phyloP scores from a whole-genome alignment of 1,140 invertebrate species.

The Ditylenchus dipsaci region DNA sequence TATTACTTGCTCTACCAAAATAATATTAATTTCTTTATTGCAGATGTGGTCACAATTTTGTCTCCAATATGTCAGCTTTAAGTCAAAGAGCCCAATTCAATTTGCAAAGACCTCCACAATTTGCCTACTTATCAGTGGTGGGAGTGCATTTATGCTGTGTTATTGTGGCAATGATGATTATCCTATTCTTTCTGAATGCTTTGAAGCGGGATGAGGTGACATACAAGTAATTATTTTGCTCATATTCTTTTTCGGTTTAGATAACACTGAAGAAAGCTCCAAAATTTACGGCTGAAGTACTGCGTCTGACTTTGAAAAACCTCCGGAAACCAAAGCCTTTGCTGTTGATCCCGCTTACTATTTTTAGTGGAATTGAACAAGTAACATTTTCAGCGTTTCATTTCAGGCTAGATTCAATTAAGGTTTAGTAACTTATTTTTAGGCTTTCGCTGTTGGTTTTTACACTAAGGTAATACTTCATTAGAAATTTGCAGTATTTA shows the following conservation, averaged over 20 bases:
- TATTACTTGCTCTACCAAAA: not conserved
- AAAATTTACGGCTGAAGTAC: slow-evolving; percentile 44
- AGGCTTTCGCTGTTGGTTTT: slow-evolving; percentile 83
- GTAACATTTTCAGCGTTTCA: slow-evolving; percentile 68
- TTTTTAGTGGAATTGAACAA: slow-evolving; percentile 95
- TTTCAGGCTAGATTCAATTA: no score
- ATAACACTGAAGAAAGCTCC: slow-evolving; percentile 35
- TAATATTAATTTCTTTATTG: slow-evolving; percentile 8
- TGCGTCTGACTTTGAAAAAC: slow-evolving; percentile 46
- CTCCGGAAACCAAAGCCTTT: slow-evolving; percentile 69
- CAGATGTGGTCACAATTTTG: slow-evolving; percentile 49
- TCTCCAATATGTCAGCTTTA: slow-evolving; percentile 31
- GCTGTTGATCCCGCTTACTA: slow-evolving; percentile 83
- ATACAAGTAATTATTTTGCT: no score
- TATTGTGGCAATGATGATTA: slow-evolving; percentile 75
- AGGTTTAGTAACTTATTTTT: slow-evolving; percentile 57
- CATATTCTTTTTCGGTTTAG: not conserved
- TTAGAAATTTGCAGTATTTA: no score
- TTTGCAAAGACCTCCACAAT: slow-evolving; percentile 71
- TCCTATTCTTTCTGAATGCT: slow-evolving; percentile 80
- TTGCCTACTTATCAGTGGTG: slow-evolving; percentile 69
- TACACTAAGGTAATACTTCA: slow-evolving; percentile 73
- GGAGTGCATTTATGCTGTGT: slow-evolving; percentile 81
- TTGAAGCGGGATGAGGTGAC: slow-evolving; percentile 67
- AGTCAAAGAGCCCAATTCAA: slow-evolving; percentile 51